Percentiles rank a stretch among this genome's conserved stretches.
Conservation (phyloP, 64 coral and sea anemone genomes). For the Platygyra sinensis region DNA sequence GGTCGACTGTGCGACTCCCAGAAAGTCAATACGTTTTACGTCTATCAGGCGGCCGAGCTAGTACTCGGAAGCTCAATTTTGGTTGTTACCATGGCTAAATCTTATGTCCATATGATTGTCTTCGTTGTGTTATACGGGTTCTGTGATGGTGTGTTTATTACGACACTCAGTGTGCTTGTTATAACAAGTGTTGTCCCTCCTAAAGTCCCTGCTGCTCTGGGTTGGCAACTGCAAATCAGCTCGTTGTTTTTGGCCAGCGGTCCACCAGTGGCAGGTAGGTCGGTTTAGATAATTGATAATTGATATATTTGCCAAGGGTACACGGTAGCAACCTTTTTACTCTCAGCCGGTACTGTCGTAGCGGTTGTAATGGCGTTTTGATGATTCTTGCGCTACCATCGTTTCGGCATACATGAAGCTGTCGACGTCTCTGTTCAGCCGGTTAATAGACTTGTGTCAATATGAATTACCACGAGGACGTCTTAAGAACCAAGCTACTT, state of each 20-base stretch:
- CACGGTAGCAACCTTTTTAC: too few relatives aligned
- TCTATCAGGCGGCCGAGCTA: neutral
- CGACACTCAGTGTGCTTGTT: neutral
- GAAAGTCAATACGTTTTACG: neutral
- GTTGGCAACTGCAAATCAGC: neutral
- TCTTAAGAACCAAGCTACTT: too few relatives aligned
- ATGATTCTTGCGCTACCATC: too few relatives aligned
- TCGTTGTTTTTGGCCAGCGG: neutral
- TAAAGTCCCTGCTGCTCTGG: neutral
- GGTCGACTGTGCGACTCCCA: neutral
- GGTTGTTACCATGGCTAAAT: neutral
- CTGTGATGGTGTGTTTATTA: neutral
- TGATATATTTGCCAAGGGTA: too few relatives aligned
- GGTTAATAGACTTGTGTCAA: too few relatives aligned
- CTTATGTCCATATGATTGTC: neutral
- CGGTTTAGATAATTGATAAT: too few relatives aligned
- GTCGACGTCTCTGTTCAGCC: too few relatives aligned
- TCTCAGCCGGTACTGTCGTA: too few relatives aligned
- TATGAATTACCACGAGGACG: too few relatives aligned
- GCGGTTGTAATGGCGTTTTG: too few relatives aligned
- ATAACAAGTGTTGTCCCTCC: neutral
- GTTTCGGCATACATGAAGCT: too few relatives aligned
- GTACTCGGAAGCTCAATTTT: neutral
- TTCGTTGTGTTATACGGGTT: neutral
- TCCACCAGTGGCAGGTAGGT: neutral